Evolutionary conservation across 1,140 invertebrate species (phyloP).

Genomic region (Drosophila pallidifrons): DNA sequence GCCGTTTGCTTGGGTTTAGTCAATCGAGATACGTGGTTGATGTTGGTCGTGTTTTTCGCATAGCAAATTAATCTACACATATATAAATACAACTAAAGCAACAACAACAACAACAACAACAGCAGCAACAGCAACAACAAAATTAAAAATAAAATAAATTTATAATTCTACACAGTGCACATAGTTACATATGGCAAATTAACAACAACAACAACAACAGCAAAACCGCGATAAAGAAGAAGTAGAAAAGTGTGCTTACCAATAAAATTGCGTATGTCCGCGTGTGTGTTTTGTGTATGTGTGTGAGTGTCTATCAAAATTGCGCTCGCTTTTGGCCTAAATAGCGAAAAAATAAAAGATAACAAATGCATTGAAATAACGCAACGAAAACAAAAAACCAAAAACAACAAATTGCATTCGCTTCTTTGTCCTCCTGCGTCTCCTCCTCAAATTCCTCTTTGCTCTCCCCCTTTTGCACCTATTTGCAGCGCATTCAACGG

Average conservation of each 20-base stretch:
- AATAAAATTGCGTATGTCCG: conserved; percentile 57
- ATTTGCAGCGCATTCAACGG: background rate
- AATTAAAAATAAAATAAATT: conserved; percentile 23
- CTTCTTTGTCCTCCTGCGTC: conserved; percentile 4
- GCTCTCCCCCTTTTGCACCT: background rate
- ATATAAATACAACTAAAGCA: conserved; percentile 33
- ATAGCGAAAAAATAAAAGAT: conserved; percentile 40
- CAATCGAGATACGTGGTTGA: conserved; percentile 85
- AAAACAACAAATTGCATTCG: conserved; percentile 50
- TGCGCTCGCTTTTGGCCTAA: conserved; percentile 56
- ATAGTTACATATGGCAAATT: conserved; percentile 21
- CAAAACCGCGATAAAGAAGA: conserved; percentile 7
- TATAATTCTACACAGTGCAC: conserved; percentile 35
- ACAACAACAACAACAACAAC: background rate
- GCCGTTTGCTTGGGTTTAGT: conserved; percentile 84
- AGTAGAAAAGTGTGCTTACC: conserved; percentile 26
- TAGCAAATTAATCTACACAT: conserved; percentile 56
- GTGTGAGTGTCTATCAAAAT: conserved; percentile 23
- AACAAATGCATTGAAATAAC: conserved; percentile 43
- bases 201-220: conserved; percentile 28
- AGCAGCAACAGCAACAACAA: background rate
- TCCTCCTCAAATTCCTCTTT: background rate
- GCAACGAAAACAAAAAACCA: conserved; percentile 31
- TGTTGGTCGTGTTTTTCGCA: conserved; percentile 85
- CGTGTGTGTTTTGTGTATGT: conserved; percentile 30